phyloP scores from a whole-genome alignment of 2,888 invertebrate species.

The Andrena bicolor region DNA sequence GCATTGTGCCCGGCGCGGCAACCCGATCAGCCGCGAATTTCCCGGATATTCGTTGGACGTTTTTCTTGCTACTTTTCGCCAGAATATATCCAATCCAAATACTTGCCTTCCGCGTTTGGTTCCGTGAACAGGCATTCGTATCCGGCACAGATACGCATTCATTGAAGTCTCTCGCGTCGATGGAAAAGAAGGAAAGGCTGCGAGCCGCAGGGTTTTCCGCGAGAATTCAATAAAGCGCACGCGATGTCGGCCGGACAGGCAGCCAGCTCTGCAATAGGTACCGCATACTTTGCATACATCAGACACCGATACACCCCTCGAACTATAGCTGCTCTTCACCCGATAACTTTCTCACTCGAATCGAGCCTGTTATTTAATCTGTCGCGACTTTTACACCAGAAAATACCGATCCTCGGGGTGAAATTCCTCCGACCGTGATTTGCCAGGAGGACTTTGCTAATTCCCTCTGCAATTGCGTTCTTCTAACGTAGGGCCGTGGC shows the following conservation, averaged over 20 bases:
- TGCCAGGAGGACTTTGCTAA: neutral
- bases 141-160: conserved; percentile 11
- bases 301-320: conserved; percentile 14
- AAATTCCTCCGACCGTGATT: neutral
- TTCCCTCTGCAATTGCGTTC: neutral
- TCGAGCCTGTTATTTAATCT: neutral
- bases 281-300: conserved; percentile 13
- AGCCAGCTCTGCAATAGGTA: neutral
- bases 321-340: neutral
- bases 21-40: conserved; percentile 11
- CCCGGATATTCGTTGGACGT: conserved; percentile 1
- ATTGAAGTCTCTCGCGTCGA: conserved; percentile 19
- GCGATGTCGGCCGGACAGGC: neutral
- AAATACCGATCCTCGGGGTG: no score
- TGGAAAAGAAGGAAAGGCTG: neutral
- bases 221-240: conserved; percentile 42
- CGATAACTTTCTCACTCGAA: conserved; percentile 9
- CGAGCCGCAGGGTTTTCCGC: conserved; percentile 14
- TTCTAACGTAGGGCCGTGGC: neutral
- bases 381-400: neutral
- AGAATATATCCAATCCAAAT: neutral
- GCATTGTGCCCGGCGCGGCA: neutral
- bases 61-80: no score
- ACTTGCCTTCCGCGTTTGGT: neutral
- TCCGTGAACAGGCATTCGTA: neutral